Evolutionary conservation across 2,113 vertebrate species (phyloP), one percentile per base, ranked within the genome.

Genomic region (Heterotilapia buettikoferi): DNA sequence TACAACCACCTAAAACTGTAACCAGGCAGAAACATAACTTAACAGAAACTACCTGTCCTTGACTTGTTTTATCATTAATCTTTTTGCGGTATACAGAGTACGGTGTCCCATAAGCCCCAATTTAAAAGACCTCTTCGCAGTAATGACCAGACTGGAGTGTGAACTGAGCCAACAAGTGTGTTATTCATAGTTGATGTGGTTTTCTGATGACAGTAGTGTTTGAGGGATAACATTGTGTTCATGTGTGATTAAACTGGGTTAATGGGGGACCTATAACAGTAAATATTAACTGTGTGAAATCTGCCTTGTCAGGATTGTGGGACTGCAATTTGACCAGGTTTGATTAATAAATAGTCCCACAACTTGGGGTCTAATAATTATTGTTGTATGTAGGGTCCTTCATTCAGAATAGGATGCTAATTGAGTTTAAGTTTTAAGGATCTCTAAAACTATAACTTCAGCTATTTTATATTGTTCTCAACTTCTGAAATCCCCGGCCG

Each of bases 121-220:
- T 9, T 82, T 6, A 38, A 52, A 5, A 50, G 10, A 59, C 29
- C 4, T 73, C 1, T 31, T 33, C 10, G 19, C 1, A 1, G 59
- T 7, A 3, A 68, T 9, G 18, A n/a, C 5, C 6, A n/a, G 29
- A 19, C 26, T 78, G n/a, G 84, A 71, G 68, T 53, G 57, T 59
- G 66, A 80, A 40, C 33, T 12, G 61, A 84, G 45, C 52, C 56
- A 61, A n/a, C 9, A 24, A 16, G 26, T 88, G 50, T 84, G 71
- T 40, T 80, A 29, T 31, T 59, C 6, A 13, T 24, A 19, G 38
- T 84, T 36, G 14, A 57, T 19, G 2, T 21, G 38, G 5, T 18
- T 26, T 59, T 84, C 50, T 82, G n/a, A n/a, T 18, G 18, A 36
- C 33, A 18, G 19, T 38, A 19, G 45, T 52, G 26, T 31, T 52